phyloP scores from a whole-genome alignment of 64 coral and sea anemone genomes.

The Montipora foliosa region DNA sequence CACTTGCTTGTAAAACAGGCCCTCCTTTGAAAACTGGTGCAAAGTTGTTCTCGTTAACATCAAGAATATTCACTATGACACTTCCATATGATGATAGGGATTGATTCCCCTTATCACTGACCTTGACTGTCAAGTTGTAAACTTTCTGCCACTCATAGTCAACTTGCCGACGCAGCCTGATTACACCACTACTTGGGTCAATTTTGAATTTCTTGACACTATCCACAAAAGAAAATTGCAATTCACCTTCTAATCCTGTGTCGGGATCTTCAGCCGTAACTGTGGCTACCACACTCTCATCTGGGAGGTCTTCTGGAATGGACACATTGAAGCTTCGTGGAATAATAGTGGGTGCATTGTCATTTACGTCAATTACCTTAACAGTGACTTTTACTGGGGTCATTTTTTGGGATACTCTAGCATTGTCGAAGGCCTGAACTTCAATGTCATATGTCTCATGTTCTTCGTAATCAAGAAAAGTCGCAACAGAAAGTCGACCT shows the following conservation, averaged over 20 bases:
- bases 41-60: slow-evolving; percentile 91
- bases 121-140: slow-evolving; percentile 80
- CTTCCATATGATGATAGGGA: slow-evolving; percentile 43
- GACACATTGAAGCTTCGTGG: slow-evolving; percentile 57
- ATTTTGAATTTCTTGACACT: slow-evolving; percentile 84
- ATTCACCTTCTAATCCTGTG: slow-evolving; percentile 68
- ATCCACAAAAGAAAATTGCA: slow-evolving; percentile 52
- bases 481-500: slow-evolving; percentile 72
- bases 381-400: slow-evolving; percentile 28
- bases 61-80: slow-evolving; percentile 73
- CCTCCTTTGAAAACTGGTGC: slow-evolving; percentile 71
- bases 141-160: slow-evolving; percentile 60
- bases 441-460: slow-evolving; percentile 51
- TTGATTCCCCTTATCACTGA: slow-evolving; percentile 72
- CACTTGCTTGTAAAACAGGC: slow-evolving; percentile 28
- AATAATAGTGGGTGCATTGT: slow-evolving; percentile 74
- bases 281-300: slow-evolving; percentile 56
- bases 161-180: slow-evolving; percentile 67
- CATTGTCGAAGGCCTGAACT: slow-evolving; percentile 84
- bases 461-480: slow-evolving; percentile 83
- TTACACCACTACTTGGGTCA: slow-evolving; percentile 83
- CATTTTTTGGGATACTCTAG: slow-evolving; percentile 44
- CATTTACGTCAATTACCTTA: slow-evolving; percentile 77
- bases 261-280: slow-evolving; percentile 82
- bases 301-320: slow-evolving; percentile 69